phyloP scores from a whole-genome alignment of 1,140 invertebrate species.

The Lasioglossum albipes region DNA sequence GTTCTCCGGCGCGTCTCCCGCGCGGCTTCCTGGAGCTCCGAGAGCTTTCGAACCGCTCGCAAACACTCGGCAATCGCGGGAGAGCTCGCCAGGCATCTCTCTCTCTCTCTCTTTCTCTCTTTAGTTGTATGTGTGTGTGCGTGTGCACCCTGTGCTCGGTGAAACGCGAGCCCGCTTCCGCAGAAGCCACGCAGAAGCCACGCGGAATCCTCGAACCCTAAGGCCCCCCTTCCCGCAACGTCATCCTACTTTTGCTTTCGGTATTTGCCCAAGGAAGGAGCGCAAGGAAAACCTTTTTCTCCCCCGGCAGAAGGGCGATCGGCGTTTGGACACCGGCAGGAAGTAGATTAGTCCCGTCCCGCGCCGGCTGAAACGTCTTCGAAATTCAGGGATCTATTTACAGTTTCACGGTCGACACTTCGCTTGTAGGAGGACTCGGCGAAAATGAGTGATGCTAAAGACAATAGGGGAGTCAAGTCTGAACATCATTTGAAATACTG shows the following conservation, averaged over 20 bases:
- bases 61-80: constrained; percentile 71
- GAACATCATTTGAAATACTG: no score
- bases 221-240: no score
- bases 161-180: not conserved
- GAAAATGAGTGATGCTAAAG: no score
- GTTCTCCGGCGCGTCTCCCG: constrained; percentile 35
- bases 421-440: no score
- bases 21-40: constrained; percentile 53
- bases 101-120: no score
- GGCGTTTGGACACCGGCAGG: constrained; percentile 68
- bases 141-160: not conserved
- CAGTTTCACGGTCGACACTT: no score
- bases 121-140: not conserved
- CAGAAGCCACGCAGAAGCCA: constrained; percentile 7
- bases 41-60: constrained; percentile 79
- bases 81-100: constrained; percentile 36
- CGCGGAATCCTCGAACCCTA: constrained; percentile 1
- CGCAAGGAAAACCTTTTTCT: constrained; percentile 70
- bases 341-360: constrained; percentile 37
- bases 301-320: constrained; percentile 65
- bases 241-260: constrained; percentile 72
- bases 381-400: no score
- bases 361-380: not conserved
- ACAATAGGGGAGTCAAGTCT: no score
- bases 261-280: constrained; percentile 74